A percentile compares a stretch with the other conserved stretches of the same genome.
Conservation (phyloP, 2,888 invertebrate species). For the Diaphora mendica region DNA sequence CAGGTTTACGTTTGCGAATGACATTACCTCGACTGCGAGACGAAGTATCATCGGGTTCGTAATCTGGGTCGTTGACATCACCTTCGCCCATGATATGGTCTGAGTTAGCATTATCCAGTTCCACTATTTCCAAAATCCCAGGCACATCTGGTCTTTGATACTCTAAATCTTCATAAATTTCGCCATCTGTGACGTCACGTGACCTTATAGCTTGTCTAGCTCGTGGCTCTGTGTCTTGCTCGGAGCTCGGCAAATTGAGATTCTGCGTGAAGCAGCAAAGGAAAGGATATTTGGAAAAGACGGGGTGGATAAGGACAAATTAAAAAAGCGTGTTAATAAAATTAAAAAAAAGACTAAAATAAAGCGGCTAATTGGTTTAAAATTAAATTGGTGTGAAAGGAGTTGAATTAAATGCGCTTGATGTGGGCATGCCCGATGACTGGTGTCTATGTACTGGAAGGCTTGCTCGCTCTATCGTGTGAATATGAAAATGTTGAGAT, state of each 20-base stretch:
- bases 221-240: slow-evolving; percentile 59
- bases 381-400: slow-evolving; percentile 54
- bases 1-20: slow-evolving; percentile 72
- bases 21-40: slow-evolving; percentile 78
- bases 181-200: slow-evolving; percentile 74
- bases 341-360: slow-evolving; percentile 75
- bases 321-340: slow-evolving; percentile 87
- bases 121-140: slow-evolving; percentile 76
- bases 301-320: slow-evolving; percentile 77
- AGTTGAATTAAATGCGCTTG: slow-evolving; percentile 47
- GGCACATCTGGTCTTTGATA: slow-evolving; percentile 67
- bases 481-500: slow-evolving; percentile 30
- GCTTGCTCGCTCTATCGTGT: slow-evolving; percentile 44
- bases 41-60: slow-evolving; percentile 66
- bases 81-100: slow-evolving; percentile 58
- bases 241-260: slow-evolving; percentile 80
- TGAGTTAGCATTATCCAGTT: slow-evolving; percentile 62
- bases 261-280: slow-evolving; percentile 80
- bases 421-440: slow-evolving; percentile 74
- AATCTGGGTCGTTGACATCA: slow-evolving; percentile 72
- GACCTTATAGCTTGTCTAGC: slow-evolving; percentile 62
- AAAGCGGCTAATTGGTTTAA: slow-evolving; percentile 68
- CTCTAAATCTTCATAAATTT: slow-evolving; percentile 71
- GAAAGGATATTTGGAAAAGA: slow-evolving; percentile 75
- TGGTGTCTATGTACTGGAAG: slow-evolving; percentile 39